Evolutionary conservation across 2,113 vertebrate genomes (phyloP).

Genomic region (Hyperopisus bebe): DNA sequence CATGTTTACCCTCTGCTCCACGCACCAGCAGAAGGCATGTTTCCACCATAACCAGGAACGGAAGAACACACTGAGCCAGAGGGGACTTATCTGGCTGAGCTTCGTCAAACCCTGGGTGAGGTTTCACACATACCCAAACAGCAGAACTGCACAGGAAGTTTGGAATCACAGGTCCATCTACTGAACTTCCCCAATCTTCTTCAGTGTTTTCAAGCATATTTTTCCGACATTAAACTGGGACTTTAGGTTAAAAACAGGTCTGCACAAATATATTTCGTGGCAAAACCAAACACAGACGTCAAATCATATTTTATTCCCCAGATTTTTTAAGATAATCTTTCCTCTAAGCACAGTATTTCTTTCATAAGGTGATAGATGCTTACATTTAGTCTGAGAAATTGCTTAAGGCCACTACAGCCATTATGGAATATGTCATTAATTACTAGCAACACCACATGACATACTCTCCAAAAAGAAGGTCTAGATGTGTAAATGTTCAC

Average conservation of each 20-base stretch:
- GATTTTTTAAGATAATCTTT: neutral
- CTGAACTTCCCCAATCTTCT: neutral
- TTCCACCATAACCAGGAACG: neutral
- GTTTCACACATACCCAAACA: constrained; percentile 7
- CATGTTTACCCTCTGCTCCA: neutral
- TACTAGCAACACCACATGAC: neutral
- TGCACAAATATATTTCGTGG: neutral
- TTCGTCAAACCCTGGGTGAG: neutral
- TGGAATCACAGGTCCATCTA: neutral
- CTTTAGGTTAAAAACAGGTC: neutral
- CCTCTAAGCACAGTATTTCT: neutral
- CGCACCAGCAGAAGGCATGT: constrained; percentile 18
- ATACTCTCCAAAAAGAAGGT: neutral
- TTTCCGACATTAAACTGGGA: neutral
- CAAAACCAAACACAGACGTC: neutral
- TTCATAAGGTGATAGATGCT: neutral
- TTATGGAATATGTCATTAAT: neutral
- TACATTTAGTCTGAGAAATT: neutral
- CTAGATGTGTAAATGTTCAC: neutral
- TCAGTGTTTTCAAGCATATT: neutral
- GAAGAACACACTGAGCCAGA: neutral
- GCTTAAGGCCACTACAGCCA: neutral
- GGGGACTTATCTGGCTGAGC: neutral
- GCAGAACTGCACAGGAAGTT: neutral
- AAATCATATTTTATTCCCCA: neutral